Evolutionary conservation across 1,140 invertebrate genomes (phyloP).

Genomic region (Ceratina calcarata): DNA sequence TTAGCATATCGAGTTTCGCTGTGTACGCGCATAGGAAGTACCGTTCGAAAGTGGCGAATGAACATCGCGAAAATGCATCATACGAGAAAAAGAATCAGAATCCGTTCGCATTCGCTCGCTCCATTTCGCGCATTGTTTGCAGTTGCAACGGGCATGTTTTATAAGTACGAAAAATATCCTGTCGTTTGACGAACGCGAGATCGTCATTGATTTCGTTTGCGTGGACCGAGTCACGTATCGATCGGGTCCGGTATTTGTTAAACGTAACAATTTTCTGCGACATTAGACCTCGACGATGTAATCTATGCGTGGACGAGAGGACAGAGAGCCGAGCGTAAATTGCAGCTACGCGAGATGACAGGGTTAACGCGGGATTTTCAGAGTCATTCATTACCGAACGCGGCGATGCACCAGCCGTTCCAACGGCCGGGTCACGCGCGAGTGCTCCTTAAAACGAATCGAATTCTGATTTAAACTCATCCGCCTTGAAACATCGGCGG

Average conservation of each 20-base stretch:
- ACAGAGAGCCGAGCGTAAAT: constrained; percentile 6
- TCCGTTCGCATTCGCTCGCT: background rate
- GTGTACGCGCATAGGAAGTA: background rate
- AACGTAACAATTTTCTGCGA: constrained; percentile 45
- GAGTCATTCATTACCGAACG: constrained; percentile 38
- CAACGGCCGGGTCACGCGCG: constrained; percentile 7
- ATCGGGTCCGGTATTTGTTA: constrained; percentile 37
- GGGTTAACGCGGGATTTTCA: constrained; percentile 40
- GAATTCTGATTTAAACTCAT: constrained; percentile 14
- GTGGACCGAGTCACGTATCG: background rate
- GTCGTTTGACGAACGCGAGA: background rate
- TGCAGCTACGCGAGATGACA: constrained; percentile 36
- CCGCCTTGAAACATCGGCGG: background rate
- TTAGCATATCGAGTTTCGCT: constrained; percentile 42
- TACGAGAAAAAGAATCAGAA: background rate
- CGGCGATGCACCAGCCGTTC: background rate
- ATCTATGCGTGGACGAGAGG: constrained; percentile 11
- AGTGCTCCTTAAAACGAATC: constrained; percentile 23
- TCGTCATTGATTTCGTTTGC: background rate
- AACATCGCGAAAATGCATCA: background rate
- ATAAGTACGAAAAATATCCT: background rate
- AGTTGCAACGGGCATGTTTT: background rate
- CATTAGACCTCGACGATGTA: constrained; percentile 19
- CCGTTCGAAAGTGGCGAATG: background rate
- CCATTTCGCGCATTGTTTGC: background rate